A percentile compares a stretch with the other conserved stretches of the same genome.
These are phyloP conservation scores for Lagria hirta DNA, from an alignment of 2,888 invertebrate species.

Conservation along the genomic window DNA sequence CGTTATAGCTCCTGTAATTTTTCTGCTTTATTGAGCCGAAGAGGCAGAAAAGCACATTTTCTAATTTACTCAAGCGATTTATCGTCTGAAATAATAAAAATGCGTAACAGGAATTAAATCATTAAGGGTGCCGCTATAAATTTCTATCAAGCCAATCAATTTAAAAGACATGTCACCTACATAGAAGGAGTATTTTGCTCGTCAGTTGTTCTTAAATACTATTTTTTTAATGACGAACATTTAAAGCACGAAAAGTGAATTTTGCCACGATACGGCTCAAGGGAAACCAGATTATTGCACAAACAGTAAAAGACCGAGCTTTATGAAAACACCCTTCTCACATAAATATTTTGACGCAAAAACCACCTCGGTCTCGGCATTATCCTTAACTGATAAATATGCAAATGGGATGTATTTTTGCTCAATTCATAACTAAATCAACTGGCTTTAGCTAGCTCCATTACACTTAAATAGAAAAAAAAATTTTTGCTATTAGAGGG, in stretches of 20 bases:
- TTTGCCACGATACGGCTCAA: slow-evolving; percentile 14
- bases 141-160: slow-evolving; percentile 21
- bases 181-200: slow-evolving; percentile 11
- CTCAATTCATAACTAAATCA: slow-evolving; percentile 22
- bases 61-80: slow-evolving; percentile 17
- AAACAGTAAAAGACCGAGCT: slow-evolving; percentile 17
- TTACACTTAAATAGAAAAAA: slow-evolving; percentile 21
- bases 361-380: slow-evolving; percentile 8
- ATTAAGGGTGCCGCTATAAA: slow-evolving; percentile 11
- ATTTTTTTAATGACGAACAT: slow-evolving; percentile 23
- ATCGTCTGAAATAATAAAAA: slow-evolving; percentile 8
- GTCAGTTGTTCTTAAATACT: slow-evolving; percentile 15
- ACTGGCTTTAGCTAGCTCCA: slow-evolving; percentile 18
- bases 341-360: slow-evolving; percentile 15
- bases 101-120: slow-evolving; percentile 20
- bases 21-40: slow-evolving; percentile 16
- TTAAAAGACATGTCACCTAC: slow-evolving; percentile 7
- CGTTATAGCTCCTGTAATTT: slow-evolving; percentile 21
- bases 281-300: slow-evolving; percentile 22
- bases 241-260: slow-evolving; percentile 21
- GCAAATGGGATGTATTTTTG: slow-evolving; percentile 14
- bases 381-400: slow-evolving; percentile 23
- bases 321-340: slow-evolving; percentile 16
- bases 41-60: slow-evolving; percentile 10
- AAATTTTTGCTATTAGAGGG: too few species aligned